Evolutionary conservation across 2,113 vertebrate genomes (phyloP), one percentile per base, ranked within the genome.

Genomic region (Illadopsis cleaveri): DNA sequence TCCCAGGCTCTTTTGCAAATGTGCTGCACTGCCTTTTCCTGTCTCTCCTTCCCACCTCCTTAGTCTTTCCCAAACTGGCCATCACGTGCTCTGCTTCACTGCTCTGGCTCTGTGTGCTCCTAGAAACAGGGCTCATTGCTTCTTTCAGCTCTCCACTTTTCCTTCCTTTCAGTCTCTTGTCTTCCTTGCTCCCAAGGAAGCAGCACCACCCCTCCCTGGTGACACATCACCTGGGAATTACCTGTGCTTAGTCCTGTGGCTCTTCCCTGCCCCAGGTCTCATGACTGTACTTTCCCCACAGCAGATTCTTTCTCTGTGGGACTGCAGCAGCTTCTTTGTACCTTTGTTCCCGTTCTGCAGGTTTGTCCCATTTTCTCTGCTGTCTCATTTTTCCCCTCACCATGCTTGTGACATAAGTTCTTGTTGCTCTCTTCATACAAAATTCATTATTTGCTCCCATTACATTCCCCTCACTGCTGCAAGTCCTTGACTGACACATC

Each of bases 381-480:
- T 47, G 25, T 61, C 62, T 92, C 50, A 12, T 50, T 37, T 79
- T 82, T 44, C 31, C 62, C 40, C 50, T 90, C n/a, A 3, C 70
- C 15, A 3, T 66, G 42, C 31, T 79, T 28, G 20, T 66, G 53
- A 51, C 17, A 12, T 27, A n/a, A 70, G 38, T 48, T 48, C 22
- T 72, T 45, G 48, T 51, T 88, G 37, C 45, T 57, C 51, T 57
- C 50, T 90, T 85, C n/a, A 13, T 77, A 18, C 57, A 72, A 83
- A 90, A 89, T 89, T 77, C 24, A 77, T 86, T 37, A 37, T 65
- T 65, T 69, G 47, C 23, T 83, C 50, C 71, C 58, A 30, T 89
- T 94, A 38, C 27, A 5, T 85, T 90, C 37, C 51, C 9, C 31
- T 89, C 47, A 18, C 11, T 89, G 60, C 92, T 95, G 53, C 61